These are phyloP conservation scores for Alexandromys oeconomus DNA, from an alignment of 2,797 vertebrate genomes.

Conservation along the genomic window DNA sequence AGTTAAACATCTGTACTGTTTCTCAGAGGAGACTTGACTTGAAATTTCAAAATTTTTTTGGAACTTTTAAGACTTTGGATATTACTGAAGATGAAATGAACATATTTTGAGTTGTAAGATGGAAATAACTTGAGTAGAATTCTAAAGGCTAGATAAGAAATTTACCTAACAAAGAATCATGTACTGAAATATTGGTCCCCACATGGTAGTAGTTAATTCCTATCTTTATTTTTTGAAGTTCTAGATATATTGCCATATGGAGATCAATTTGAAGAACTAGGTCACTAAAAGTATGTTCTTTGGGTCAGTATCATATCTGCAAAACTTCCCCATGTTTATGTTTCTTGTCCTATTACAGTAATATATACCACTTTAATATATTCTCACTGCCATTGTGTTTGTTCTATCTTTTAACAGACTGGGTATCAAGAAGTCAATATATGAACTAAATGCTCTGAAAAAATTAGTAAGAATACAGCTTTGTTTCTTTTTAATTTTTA, in stretches of 20 bases:
- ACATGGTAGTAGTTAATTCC: too few relatives aligned
- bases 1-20: not conserved
- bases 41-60: not conserved
- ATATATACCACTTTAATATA: not conserved
- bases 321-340: not conserved
- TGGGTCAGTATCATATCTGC: not conserved
- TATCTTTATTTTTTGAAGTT: not conserved
- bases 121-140: not conserved
- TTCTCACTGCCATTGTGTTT: not conserved
- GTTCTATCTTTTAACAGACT: not conserved
- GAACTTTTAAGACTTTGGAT: not conserved
- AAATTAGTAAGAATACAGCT: too few relatives aligned
- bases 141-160: not conserved
- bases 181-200: not conserved
- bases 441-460: not conserved
- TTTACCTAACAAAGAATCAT: not conserved
- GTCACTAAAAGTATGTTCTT: not conserved
- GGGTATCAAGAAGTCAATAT: not conserved
- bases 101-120: not conserved
- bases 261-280: not conserved
- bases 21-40: not conserved
- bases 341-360: not conserved
- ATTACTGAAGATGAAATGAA: not conserved
- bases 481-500: not conserved
- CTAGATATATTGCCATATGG: not conserved